Base-by-base conservation (phyloP, 2,113 vertebrate genomes). In the Barnardius zonarius region DNA sequence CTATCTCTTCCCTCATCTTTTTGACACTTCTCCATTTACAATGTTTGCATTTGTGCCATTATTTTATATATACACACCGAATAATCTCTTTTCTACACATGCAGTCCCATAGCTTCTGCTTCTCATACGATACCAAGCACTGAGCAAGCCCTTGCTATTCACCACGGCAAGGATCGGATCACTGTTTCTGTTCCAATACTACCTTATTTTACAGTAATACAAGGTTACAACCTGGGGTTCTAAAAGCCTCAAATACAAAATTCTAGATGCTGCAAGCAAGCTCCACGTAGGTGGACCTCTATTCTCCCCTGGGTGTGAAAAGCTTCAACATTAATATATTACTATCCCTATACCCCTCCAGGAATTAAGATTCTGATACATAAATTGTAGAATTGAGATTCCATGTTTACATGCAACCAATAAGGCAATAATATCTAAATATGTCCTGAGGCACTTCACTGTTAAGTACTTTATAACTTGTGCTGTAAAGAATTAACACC, bases 261-360 rank as follows among this genome's bases (percentile, higher is more conserved):
- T 39, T 30, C 73, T 31, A 61, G 20, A 43, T 24, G 14, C n/a
- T 16, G 5, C 35, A 85, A 72, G 17, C 41, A 79, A 90, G 27
- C 17, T 80, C 54, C 51, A 39, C 0, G 0, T 2, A 74, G 37
- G 6, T 27, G 24, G 10, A 70, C 13, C 13, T 59, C 61, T 48
- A 1, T 17, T 59, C 41, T 61, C 28, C 12, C 28, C 2, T 17
- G 31, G 25, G 10, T 68, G 44, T 63, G 27, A 72, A 90, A 85
- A 68, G 30, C 61, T 88, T 79, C 69, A 35, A 10, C 15, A 31
- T 13, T 44, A 64, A 69, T 5, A 73, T 4, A 28, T 15, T 43
- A 28, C 12, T 44, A 86, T 6, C 18, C 43, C 19, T 24, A 64
- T n/a, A 2, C 14, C 16, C 13, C 5, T 49, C 27, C 55, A 84